A percentile compares a stretch with the other conserved stretches of the same genome.
Evolutionary conservation across 2,888 invertebrate species (phyloP).

Genomic region (Allacma fusca): DNA sequence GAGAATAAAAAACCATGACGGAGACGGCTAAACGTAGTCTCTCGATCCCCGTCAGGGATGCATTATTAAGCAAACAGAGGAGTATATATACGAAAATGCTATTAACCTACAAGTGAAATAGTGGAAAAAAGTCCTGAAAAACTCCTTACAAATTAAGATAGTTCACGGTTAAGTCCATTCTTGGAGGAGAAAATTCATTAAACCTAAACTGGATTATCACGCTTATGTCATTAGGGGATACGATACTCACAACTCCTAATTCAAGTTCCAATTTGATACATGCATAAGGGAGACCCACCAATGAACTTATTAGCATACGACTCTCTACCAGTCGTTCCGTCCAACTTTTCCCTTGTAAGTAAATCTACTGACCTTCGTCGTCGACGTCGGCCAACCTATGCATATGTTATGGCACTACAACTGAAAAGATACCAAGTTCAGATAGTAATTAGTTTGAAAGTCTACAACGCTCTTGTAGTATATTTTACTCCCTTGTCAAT

Average conservation of each 20-base stretch:
- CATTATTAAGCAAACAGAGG: too few relatives aligned
- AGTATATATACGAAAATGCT: not conserved
- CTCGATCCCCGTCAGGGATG: too few relatives aligned
- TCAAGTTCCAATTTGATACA: not conserved
- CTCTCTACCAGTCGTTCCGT: not conserved
- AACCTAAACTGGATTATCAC: conserved; percentile 26
- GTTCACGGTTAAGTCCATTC: conserved; percentile 29
- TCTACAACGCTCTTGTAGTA: not conserved
- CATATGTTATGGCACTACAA: too few relatives aligned
- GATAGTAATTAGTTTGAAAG: not conserved
- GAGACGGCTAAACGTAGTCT: too few relatives aligned
- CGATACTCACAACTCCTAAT: not conserved
- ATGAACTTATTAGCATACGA: conserved; percentile 3
- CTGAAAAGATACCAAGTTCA: not conserved
- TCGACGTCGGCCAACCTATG: not conserved
- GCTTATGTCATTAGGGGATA: not conserved
- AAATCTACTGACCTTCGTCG: not conserved
- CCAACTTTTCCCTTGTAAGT: not conserved
- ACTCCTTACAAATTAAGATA: not conserved
- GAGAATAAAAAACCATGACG: too few relatives aligned
- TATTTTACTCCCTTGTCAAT: not conserved
- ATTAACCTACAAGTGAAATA: not conserved
- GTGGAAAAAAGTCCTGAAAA: not conserved
- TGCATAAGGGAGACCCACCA: not conserved
- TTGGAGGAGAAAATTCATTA: conserved; percentile 25